Evolutionary conservation across 2,888 invertebrate species (phyloP), one percentile per base, ranked within the genome.

Genomic region (Aporophyla nigra): DNA sequence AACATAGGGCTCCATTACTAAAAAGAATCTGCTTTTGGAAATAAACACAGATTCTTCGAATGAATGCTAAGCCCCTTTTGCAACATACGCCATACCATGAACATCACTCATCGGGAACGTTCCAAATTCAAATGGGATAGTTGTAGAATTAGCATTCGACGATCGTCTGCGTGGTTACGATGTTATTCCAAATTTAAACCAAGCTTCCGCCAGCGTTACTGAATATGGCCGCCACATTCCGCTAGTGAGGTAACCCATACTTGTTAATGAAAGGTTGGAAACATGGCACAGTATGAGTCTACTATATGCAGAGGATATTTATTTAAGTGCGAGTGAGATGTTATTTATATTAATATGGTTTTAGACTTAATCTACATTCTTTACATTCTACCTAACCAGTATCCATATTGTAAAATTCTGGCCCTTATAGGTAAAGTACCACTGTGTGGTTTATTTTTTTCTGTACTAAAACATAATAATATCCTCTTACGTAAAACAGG

Each of bases 131-230:
- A 88, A 89, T 85, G 63, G 86, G 89, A 87, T 88, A 78, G 81
- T 85, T 85, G 82, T 86, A 65, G 80, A 80, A 92, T 93, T 93
- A 93, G 89, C 92, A 94, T 93, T 93, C 93, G 86, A 85, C 83
- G 80, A 89, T 89, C 90, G 92, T 91, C 86, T 89, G 87, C 87
- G 80, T 88, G 88, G 90, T 89, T 89, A 87, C 89, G 89, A 91
- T 91, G 92, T 88, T 91, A 91, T 92, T 92, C 93, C 93, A 93
- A 93, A 94, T 91, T 93, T 92, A 92, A 90, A 92, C 89, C 84
- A 70, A 81, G 89, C 93, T 93, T 94, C 94, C 94, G 93, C 82
- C 84, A 87, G 77, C 84, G 89, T 90, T 91, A 86, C 90, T 87
- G 88, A 90, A 91, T 89, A 91, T 89, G 90, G 90, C 81, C 71